phyloP scores from a whole-genome alignment of 2,888 invertebrate species.

The Drosophila anomelani region DNA sequence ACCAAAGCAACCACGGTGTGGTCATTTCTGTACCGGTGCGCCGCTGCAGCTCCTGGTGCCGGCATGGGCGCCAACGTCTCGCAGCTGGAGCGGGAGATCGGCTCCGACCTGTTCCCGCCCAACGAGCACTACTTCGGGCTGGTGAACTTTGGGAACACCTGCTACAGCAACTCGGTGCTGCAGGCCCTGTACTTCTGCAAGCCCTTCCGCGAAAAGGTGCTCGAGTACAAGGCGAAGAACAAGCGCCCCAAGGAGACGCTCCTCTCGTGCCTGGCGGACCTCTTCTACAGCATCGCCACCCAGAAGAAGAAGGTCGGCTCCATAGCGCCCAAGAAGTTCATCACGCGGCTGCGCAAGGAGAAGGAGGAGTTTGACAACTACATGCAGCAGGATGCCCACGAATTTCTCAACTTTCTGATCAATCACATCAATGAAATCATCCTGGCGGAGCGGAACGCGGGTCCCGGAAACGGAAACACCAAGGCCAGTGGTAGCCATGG shows the following conservation, averaged over 20 bases:
- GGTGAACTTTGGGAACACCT: conserved; percentile 99
- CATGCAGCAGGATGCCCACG: conserved; percentile 99
- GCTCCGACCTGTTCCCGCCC: conserved; percentile 98
- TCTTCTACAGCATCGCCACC: conserved; percentile 99
- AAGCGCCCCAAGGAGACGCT: conserved; percentile 98
- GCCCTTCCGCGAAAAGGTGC: conserved; percentile 98
- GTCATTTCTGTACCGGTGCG: conserved; percentile 68
- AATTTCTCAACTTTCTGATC: conserved; percentile 99
- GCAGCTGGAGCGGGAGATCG: conserved; percentile 99
- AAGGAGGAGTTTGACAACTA: conserved; percentile 99
- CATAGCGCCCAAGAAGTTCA: conserved; percentile 99
- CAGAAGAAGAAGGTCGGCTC: conserved; percentile 99
- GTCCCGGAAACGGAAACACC: conserved; percentile 38
- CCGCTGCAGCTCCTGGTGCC: conserved; percentile 69
- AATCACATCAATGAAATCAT: conserved; percentile 99
- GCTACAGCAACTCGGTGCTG: conserved; percentile 99
- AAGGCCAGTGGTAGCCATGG: conserved; percentile 18
- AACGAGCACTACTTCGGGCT: conserved; percentile 99
- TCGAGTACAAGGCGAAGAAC: conserved; percentile 98
- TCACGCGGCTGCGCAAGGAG: conserved; percentile 98
- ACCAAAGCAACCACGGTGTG: conserved; percentile 63
- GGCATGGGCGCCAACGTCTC: conserved; percentile 98
- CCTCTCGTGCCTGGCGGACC: conserved; percentile 98
- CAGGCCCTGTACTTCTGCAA: conserved; percentile 99
- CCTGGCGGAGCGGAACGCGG: conserved; percentile 88